A percentile compares a stretch with the other conserved stretches of the same genome.
Conservation (phyloP, 2,888 invertebrate species). For the Erannis defoliaria region DNA sequence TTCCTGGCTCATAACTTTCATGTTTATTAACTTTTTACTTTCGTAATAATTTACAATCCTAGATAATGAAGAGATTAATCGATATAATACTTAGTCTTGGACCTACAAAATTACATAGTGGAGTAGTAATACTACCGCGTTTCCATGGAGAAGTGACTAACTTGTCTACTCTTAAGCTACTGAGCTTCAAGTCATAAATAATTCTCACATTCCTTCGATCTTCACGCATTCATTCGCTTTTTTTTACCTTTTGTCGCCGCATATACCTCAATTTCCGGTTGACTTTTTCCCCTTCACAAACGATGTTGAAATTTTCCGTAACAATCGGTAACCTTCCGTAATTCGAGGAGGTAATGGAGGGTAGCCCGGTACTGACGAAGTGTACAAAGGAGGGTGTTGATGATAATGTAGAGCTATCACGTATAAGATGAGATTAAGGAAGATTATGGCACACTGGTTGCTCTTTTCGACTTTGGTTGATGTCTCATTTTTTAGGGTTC, state of each 20-base stretch:
- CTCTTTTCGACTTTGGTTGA: background rate
- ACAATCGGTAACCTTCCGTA: constrained; percentile 18
- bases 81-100: too few relatives aligned
- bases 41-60: too few relatives aligned
- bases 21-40: too few relatives aligned
- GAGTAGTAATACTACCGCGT: too few relatives aligned
- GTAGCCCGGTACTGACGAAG: background rate
- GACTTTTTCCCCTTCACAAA: constrained; percentile 10
- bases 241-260: constrained; percentile 1
- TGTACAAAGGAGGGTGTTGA: background rate
- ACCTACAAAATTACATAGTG: too few relatives aligned
- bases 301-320: constrained; percentile 15
- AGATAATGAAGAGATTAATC: too few relatives aligned
- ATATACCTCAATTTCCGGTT: background rate
- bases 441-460: background rate
- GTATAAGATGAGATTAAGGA: background rate
- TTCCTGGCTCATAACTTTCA: too few relatives aligned
- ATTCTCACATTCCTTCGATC: too few relatives aligned
- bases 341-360: constrained; percentile 13
- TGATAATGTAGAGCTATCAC: background rate
- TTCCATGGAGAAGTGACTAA: too few relatives aligned
- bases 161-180: too few relatives aligned
- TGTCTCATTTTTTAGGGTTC: background rate
- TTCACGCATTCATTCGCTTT: too few relatives aligned
- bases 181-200: too few relatives aligned